These are phyloP conservation scores for Ctenicera cuprea DNA, from an alignment of 2,888 invertebrate genomes.

Conservation along the genomic window DNA sequence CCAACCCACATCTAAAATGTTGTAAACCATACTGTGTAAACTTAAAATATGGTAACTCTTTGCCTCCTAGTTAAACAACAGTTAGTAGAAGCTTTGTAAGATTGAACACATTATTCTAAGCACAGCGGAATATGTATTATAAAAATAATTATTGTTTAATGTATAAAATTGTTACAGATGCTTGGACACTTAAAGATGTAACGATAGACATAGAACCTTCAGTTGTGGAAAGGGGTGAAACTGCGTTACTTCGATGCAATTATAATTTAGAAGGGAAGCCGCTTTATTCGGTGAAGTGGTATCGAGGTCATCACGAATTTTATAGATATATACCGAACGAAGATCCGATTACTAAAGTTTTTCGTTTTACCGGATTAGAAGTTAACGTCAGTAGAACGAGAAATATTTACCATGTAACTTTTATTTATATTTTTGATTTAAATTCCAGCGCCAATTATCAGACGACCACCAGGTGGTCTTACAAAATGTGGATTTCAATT, in stretches of 20 bases:
- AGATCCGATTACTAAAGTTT: conserved; percentile 82
- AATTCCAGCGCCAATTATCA: conserved; percentile 81
- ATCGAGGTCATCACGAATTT: conserved; percentile 88
- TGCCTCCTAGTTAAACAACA: too few relatives aligned
- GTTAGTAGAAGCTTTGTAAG: too few relatives aligned
- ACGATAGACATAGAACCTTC: conserved; percentile 82
- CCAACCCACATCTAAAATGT: too few relatives aligned
- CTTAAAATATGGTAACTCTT: too few relatives aligned
- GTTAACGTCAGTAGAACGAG: conserved; percentile 80
- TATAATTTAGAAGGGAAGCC: conserved; percentile 86
- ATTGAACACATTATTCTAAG: too few relatives aligned
- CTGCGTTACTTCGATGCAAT: conserved; percentile 82
- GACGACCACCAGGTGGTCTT: conserved; percentile 85
- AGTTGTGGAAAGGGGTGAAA: conserved; percentile 80
- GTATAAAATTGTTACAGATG: conserved; percentile 71
- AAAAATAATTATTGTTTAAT: too few relatives aligned
- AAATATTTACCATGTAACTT: neutral
- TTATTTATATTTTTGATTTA: conserved; percentile 35
- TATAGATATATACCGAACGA: conserved; percentile 88
- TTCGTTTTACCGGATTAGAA: conserved; percentile 83
- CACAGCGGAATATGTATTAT: too few relatives aligned
- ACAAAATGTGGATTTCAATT: conserved; percentile 80
- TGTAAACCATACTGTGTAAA: too few relatives aligned
- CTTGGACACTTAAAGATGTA: conserved; percentile 82
- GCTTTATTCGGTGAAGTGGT: conserved; percentile 91